Evolutionary conservation across 2,797 vertebrate genomes (phyloP), one percentile per base, ranked within the genome.

Genomic region (Falco concolor): DNA sequence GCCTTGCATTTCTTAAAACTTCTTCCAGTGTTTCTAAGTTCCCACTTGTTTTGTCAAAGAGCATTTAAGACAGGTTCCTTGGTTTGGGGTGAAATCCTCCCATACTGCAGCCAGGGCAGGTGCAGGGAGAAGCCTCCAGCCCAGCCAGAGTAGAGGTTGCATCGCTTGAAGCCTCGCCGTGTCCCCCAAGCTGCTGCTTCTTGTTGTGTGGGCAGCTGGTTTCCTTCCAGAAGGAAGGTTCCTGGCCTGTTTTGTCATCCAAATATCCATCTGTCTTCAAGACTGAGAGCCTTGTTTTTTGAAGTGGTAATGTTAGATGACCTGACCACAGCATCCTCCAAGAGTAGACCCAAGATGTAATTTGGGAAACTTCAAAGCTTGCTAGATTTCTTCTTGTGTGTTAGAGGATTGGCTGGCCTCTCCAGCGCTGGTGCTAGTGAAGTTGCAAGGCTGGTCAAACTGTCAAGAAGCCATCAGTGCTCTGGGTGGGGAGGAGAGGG

Each of bases 261-360:
- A 95, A 80, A 94, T 92, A 91, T 93, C 87, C 96, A 93, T 96
- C 94, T 94, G 93, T 94, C 94, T 84, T 95, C 79, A 95, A 96
- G 91, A 93, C 0, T 90, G 59, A 94, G 81, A 87, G 81, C 76
- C 77, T 87, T 93, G 83, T 75, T 92, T 96, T 96, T 95, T 44
- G 88, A 94, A 84, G 73, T 92, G 59, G 73, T 90, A 90, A 91
- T 82, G 84, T 97, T 92, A 92, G 92, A 85, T 59, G 2, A 63
- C 59, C 89, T 84, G 78, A 94, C 94, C 96, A 95, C 92, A 96
- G 86, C 65, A 87, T 95, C 96, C 89, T 96, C 79, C 2, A 1
- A 93, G 82, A 67, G 79, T 22, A 95, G 87, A 86, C 77, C 40
- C 52, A 91, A 61, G 70, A 79, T 92, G 67, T 94, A 96, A 95